These are phyloP conservation scores for Octonoba sinensis DNA, from an alignment of 2,888 invertebrate genomes.

Conservation along the genomic window DNA sequence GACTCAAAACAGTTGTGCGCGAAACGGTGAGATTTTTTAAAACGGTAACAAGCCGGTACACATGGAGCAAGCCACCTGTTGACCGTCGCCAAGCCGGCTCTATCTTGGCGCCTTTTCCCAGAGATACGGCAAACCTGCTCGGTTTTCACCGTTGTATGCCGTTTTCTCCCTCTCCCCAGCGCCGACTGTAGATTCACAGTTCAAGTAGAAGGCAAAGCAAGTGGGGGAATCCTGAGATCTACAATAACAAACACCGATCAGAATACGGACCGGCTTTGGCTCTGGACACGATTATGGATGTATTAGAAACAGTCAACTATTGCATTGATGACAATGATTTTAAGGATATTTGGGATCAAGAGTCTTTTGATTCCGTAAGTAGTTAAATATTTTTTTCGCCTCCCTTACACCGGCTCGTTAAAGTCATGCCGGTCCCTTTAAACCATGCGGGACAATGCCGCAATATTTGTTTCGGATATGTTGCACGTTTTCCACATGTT, in stretches of 20 bases:
- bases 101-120: conserved; percentile 21
- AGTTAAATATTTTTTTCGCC: neutral
- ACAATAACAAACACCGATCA: neutral
- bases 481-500: no score
- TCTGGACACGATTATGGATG: conserved; percentile 49
- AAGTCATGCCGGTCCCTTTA: neutral
- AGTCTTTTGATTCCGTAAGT: conserved; percentile 50
- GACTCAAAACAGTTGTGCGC: no score
- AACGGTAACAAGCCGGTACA: no score
- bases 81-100: conserved; percentile 31
- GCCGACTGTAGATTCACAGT: conserved; percentile 45
- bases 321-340: conserved; percentile 46
- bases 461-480: no score
- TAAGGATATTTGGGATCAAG: conserved; percentile 54
- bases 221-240: conserved; percentile 3
- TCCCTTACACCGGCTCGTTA: neutral
- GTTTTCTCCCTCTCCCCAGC: no score
- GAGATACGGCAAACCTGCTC: conserved; percentile 28
- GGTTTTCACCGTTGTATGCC: conserved; percentile 43
- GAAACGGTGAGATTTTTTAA: no score
- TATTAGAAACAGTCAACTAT: conserved; percentile 50
- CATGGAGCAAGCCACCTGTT: conserved; percentile 49
- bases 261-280: conserved; percentile 31
- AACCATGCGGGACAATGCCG: neutral
- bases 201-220: conserved; percentile 41